phyloP scores from a whole-genome alignment of 2,797 vertebrate species.

The Botia almorhae region DNA sequence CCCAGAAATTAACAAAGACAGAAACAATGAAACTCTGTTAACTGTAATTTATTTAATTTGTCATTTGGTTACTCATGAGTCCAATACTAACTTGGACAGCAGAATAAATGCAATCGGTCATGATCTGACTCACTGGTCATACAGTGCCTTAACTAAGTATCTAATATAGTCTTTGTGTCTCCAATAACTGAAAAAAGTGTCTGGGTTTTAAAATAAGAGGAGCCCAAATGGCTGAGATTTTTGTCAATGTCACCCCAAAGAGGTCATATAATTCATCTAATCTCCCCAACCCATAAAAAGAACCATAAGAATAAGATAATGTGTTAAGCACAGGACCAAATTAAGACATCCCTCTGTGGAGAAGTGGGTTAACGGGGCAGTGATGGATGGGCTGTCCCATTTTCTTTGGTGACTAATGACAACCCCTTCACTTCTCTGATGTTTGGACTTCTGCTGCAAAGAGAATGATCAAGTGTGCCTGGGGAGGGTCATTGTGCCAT shows the following conservation, averaged over 20 bases:
- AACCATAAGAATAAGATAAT: conserved; percentile 20
- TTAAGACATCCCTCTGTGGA: conserved; percentile 48
- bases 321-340: conserved; percentile 32
- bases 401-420: conserved; percentile 72
- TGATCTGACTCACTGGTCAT: neutral
- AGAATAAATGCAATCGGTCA: conserved; percentile 8
- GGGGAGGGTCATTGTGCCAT: neutral
- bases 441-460: conserved; percentile 25
- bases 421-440: conserved; percentile 35
- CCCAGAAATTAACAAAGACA: conserved; percentile 17
- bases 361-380: conserved; percentile 74
- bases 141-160: neutral
- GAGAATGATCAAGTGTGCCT: conserved; percentile 4
- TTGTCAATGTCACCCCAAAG: conserved; percentile 16
- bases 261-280: conserved; percentile 31
- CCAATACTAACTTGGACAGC: neutral
- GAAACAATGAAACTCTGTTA: conserved; percentile 26
- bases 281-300: conserved; percentile 22
- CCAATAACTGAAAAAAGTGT: neutral
- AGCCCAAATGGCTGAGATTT: neutral
- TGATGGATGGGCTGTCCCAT: conserved; percentile 74
- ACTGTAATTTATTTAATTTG: conserved; percentile 36
- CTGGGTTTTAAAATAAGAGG: conserved; percentile 16
- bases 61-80: conserved; percentile 21
- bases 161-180: neutral